These are phyloP conservation scores for Manduca sexta DNA, from an alignment of 1,140 invertebrate genomes.

Conservation along the genomic window DNA sequence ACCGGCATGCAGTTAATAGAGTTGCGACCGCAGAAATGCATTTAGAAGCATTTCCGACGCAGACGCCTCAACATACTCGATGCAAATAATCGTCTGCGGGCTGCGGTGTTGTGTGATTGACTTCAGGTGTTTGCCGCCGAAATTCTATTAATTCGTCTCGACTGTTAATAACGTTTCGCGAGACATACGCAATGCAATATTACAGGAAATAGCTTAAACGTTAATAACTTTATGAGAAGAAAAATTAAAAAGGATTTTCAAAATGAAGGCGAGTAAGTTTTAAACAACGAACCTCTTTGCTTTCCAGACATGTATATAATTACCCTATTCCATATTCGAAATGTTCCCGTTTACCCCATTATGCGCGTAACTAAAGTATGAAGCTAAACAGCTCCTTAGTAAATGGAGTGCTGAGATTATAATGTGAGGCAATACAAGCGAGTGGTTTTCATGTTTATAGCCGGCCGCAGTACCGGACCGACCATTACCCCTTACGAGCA, in stretches of 20 bases:
- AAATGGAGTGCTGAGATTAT: neutral
- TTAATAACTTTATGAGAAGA: too few relatives aligned
- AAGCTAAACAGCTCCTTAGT: too few relatives aligned
- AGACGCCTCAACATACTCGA: neutral
- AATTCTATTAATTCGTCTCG: too few relatives aligned
- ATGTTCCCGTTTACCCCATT: neutral
- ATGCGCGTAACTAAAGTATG: neutral
- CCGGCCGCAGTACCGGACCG: neutral
- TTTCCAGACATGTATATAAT: too few relatives aligned
- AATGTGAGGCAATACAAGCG: constrained; percentile 1
- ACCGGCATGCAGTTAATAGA: constrained; percentile 5
- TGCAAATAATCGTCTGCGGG: too few relatives aligned
- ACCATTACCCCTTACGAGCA: neutral
- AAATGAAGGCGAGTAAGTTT: neutral
- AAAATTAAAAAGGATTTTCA: neutral
- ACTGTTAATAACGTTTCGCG: too few relatives aligned
- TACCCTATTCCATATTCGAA: too few relatives aligned
- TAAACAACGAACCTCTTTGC: too few relatives aligned
- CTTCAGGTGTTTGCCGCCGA: too few relatives aligned
- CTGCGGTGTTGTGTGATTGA: too few relatives aligned
- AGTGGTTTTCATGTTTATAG: constrained; percentile 31
- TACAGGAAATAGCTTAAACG: too few relatives aligned
- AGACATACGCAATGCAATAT: too few relatives aligned
- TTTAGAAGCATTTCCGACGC: constrained; percentile 5
- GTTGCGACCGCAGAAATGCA: constrained; percentile 7